These are phyloP conservation scores for Philaenus spumarius DNA, from an alignment of 1,140 invertebrate genomes.

Conservation along the genomic window DNA sequence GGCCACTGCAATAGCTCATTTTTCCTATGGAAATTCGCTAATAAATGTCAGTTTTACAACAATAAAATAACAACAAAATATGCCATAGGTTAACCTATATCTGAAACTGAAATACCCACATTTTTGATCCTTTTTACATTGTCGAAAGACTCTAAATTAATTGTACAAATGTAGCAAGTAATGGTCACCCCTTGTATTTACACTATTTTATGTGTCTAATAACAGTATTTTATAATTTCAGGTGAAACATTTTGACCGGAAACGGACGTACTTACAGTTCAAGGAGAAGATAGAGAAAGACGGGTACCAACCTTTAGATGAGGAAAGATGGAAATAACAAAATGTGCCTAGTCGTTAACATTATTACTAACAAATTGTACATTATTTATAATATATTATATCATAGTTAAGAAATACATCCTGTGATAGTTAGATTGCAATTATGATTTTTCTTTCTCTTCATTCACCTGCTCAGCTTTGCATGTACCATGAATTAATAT, in stretches of 20 bases:
- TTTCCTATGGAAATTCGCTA: too few relatives aligned
- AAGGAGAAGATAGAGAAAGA: slow-evolving; percentile 80
- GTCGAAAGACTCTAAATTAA: not conserved
- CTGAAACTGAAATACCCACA: not conserved
- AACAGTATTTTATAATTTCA: slow-evolving; percentile 36
- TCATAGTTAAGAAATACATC: too few relatives aligned
- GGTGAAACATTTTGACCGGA: slow-evolving; percentile 91
- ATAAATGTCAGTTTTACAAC: too few relatives aligned
- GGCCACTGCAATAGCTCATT: too few relatives aligned
- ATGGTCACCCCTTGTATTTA: too few relatives aligned
- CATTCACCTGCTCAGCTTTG: too few relatives aligned
- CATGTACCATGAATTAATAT: too few relatives aligned
- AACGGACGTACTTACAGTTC: slow-evolving; percentile 78
- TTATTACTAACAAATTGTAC: too few relatives aligned
- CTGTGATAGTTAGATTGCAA: too few relatives aligned
- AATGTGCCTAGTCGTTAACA: too few relatives aligned
- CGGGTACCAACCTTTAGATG: slow-evolving; percentile 64
- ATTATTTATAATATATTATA: too few relatives aligned
- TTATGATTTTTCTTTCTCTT: too few relatives aligned
- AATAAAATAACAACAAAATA: not conserved
- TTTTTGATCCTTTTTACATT: not conserved
- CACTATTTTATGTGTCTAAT: not conserved
- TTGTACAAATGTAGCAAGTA: not conserved
- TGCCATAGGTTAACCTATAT: not conserved
- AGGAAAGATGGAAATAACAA: slow-evolving; percentile 11